Evolutionary conservation across 2,797 vertebrate genomes (phyloP).

Genomic region (Mus caroli): DNA sequence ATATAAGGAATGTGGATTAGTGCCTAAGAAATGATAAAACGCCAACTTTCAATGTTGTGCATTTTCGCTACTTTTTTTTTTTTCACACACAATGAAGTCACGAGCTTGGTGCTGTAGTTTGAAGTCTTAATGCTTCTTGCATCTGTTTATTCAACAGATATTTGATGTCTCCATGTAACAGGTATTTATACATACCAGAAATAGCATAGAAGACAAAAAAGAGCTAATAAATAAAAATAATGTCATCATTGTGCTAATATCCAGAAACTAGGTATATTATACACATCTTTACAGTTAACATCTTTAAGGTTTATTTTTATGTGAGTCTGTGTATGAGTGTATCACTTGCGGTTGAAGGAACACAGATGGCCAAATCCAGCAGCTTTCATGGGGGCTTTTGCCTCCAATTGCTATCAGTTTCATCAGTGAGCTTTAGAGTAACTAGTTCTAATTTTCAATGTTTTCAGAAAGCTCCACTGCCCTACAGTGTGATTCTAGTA

Average conservation of each 20-base stretch:
- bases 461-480: neutral
- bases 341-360: slow-evolving; percentile 20
- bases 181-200: neutral
- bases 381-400: neutral
- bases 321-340: neutral
- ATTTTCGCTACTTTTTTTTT: neutral
- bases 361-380: neutral
- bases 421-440: neutral
- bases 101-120: neutral
- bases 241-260: neutral
- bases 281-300: neutral
- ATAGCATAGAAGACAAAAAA: neutral
- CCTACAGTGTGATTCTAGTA: neutral
- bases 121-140: neutral
- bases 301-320: neutral
- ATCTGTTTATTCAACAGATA: neutral
- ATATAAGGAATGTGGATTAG: neutral
- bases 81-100: neutral
- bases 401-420: neutral
- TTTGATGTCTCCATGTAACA: neutral
- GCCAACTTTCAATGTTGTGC: neutral
- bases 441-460: neutral
- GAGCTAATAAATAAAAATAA: neutral
- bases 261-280: neutral
- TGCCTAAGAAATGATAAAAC: slow-evolving; percentile 33